phyloP scores from a whole-genome alignment of 2,797 vertebrate species.

The Australoheros facetus region DNA sequence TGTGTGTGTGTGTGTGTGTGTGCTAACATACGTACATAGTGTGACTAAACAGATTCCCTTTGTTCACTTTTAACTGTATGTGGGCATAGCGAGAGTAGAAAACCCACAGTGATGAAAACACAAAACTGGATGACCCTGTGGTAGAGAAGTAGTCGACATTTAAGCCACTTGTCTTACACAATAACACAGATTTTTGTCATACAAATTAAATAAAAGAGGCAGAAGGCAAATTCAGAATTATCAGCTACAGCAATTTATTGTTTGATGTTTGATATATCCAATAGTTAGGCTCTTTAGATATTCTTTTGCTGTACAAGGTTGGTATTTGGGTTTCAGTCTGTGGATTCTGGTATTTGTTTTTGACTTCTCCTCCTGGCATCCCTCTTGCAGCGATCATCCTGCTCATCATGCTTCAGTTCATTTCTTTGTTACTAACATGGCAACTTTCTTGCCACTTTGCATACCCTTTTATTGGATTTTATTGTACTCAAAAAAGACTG shows the following conservation, averaged over 20 bases:
- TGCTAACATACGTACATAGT: constrained; percentile 50
- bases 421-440: background rate
- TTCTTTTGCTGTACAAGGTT: background rate
- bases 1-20: constrained; percentile 18
- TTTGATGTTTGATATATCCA: background rate
- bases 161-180: accelerated
- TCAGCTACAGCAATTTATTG: background rate
- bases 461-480: background rate
- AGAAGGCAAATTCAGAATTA: background rate
- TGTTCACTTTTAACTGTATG: constrained; percentile 20
- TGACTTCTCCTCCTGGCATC: background rate
- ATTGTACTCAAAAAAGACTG: background rate
- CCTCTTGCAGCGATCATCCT: background rate
- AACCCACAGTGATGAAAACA: background rate
- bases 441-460: background rate
- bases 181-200: too few relatives aligned
- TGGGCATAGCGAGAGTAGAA: background rate
- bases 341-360: background rate
- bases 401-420: background rate
- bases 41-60: constrained; percentile 31
- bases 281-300: too few relatives aligned
- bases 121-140: background rate
- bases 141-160: background rate
- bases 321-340: background rate
- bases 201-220: background rate